Percentiles rank a stretch among this genome's conserved stretches.
Evolutionary conservation across 2,113 vertebrate genomes (phyloP).

Genomic region (Cephalopholis sonnerati): DNA sequence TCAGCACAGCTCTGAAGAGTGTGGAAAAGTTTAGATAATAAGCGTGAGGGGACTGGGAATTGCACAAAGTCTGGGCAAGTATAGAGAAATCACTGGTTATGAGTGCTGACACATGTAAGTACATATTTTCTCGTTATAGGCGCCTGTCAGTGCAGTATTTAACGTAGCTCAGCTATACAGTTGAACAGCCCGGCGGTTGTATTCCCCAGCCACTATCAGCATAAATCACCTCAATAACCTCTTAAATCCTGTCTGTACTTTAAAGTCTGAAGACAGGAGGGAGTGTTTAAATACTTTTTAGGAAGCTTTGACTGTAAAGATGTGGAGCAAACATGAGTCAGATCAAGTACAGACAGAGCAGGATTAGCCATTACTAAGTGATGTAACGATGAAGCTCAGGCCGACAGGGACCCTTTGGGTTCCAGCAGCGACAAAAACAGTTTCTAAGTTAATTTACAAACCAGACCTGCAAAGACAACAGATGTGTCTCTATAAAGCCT

Average conservation of each 20-base stretch:
- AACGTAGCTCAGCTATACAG: neutral
- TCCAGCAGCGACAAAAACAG: neutral
- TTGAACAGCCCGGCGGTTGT: neutral
- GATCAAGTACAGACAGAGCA: no score
- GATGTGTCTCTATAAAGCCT: neutral
- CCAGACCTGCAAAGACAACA: neutral
- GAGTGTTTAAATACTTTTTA: neutral
- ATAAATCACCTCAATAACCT: neutral
- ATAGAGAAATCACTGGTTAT: conserved; percentile 19
- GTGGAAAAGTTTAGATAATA: conserved; percentile 32
- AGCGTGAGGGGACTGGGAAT: neutral
- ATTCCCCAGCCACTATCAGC: neutral
- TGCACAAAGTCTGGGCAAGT: neutral
- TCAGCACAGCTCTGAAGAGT: neutral
- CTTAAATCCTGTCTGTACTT: neutral
- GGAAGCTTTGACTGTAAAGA: neutral
- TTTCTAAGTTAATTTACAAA: neutral
- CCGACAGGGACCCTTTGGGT: neutral
- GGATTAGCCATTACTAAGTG: neutral
- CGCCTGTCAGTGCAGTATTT: neutral
- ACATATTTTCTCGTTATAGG: conserved; percentile 14
- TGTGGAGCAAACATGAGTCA: neutral
- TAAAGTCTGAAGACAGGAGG: neutral
- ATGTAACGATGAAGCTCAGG: conserved; percentile 3
- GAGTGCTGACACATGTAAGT: conserved; percentile 16